Base-by-base conservation (phyloP, 2,113 vertebrate genomes). In the Phaethornis superciliosus region DNA sequence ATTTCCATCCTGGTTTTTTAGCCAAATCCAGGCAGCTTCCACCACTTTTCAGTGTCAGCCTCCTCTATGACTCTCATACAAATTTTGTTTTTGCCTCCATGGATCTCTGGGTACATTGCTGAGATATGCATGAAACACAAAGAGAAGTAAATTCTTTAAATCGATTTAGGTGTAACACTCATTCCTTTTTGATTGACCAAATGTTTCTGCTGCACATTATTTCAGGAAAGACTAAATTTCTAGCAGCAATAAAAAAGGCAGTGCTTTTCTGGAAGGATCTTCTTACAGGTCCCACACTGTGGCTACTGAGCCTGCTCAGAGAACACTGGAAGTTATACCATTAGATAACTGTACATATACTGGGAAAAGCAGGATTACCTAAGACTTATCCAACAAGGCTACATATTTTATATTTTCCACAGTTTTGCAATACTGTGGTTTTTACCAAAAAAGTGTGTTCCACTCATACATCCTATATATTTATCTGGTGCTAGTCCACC, bases 131-230 rank as follows among this genome's bases (percentile, higher is more conserved):
- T 49, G 69, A 81, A 92, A 59, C 32, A 93, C 64, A 86, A 75
- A 92, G 80, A 47, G 79, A 81, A 32, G 27, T 88, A 60, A 82
- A 78, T 74, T 63, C 52, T 92, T 93, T 63, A 68, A 60, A 86
- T 56, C 14, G n/a, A 28, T 69, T 68, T 69, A 78, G 74, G 74
- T 89, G 26, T 64, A 89, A 47, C 91, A 93, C 81, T 75, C 71
- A 10, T 18, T 94, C 70, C 70, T 58, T 96, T 87, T 81, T 76
- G 40, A 35, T 76, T 80, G 40, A 79, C 70, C 74, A 89, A 89
- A 85, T 64, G 62, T 67, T 76, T 85, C 74, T 87, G 74, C 52
- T 71, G n/a, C 58, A 54, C 81, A 42, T 65, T 30, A 35, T 80
- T 96, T 91, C 89, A 79, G 46, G 49, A 56, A 72, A 56, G 65